phyloP scores from a whole-genome alignment of 1,140 invertebrate genomes.

The Lepidotrigona ventralis region DNA sequence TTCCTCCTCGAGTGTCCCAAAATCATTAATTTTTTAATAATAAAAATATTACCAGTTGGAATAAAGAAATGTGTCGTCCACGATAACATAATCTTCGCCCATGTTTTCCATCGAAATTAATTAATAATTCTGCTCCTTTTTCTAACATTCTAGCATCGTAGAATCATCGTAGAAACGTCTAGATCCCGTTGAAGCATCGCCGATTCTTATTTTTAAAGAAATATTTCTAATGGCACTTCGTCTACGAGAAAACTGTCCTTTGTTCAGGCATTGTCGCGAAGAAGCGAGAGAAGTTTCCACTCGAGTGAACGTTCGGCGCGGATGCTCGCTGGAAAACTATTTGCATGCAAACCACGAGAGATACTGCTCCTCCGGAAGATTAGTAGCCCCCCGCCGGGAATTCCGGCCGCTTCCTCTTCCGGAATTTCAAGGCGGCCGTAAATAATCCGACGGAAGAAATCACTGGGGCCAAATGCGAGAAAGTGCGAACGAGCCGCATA shows the following conservation, averaged over 20 bases:
- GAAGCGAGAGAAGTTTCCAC: not conserved
- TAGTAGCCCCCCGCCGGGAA: not conserved
- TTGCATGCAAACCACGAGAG: conserved; percentile 6
- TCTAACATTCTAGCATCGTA: not conserved
- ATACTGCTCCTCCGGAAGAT: not conserved
- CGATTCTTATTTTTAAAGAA: no score
- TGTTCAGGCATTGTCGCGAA: not conserved
- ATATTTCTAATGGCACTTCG: no score
- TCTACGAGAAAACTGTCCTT: no score
- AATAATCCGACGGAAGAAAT: conserved; percentile 13
- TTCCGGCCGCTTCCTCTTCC: conserved; percentile 11
- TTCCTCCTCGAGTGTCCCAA: no score
- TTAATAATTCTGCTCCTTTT: no score
- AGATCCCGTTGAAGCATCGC: no score
- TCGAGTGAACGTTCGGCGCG: not conserved
- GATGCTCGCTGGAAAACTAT: not conserved
- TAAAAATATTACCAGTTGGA: no score
- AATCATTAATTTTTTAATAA: no score
- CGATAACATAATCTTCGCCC: no score
- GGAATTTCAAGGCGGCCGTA: conserved; percentile 16
- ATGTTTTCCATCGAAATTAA: no score
- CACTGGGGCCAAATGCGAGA: not conserved
- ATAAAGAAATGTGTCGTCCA: no score
- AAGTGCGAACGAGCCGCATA: conserved; percentile 6
- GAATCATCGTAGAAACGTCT: no score